A percentile compares a stretch with the other conserved stretches of the same genome.
phyloP scores from a whole-genome alignment of 2,797 vertebrate genomes.

The Nothura maculosa region DNA sequence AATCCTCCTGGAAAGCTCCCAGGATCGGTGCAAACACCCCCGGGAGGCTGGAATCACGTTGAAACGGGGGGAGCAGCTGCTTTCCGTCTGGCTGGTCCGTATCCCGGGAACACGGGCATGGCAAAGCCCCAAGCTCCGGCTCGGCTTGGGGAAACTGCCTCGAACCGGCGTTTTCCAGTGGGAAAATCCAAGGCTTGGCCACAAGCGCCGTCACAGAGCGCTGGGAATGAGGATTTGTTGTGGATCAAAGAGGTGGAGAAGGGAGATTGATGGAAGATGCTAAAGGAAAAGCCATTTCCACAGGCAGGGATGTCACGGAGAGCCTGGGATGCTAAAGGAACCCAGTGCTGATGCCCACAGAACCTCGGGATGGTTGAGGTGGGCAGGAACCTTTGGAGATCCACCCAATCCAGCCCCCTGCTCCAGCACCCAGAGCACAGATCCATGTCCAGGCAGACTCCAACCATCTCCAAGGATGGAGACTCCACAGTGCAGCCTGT shows the following conservation, averaged over 20 bases:
- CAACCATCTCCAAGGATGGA: too few relatives aligned
- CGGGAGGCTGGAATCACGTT: fast-evolving
- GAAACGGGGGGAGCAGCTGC: not conserved
- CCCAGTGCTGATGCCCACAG: too few relatives aligned
- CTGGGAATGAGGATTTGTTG: not conserved
- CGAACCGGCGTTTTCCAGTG: not conserved
- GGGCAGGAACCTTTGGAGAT: too few relatives aligned
- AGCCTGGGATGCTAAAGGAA: not conserved
- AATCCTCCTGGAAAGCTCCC: not conserved
- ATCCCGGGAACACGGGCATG: not conserved
- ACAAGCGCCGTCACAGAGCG: too few relatives aligned
- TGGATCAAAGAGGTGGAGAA: not conserved
- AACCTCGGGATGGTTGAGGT: too few relatives aligned
- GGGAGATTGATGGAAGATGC: not conserved
- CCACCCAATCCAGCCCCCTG: too few relatives aligned
- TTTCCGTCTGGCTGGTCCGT: not conserved
- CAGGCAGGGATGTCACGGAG: fast-evolving
- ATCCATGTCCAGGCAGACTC: too few relatives aligned
- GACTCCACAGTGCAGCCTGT: too few relatives aligned
- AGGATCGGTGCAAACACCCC: not conserved
- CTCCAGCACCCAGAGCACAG: too few relatives aligned
- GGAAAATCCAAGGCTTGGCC: not conserved
- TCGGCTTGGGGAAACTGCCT: not conserved
- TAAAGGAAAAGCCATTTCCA: not conserved
- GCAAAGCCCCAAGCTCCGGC: not conserved